Percentiles rank a stretch among this genome's conserved stretches.
Evolutionary conservation across 2,797 vertebrate genomes (phyloP).

Genomic region (Rhadinocentrus ornatus): DNA sequence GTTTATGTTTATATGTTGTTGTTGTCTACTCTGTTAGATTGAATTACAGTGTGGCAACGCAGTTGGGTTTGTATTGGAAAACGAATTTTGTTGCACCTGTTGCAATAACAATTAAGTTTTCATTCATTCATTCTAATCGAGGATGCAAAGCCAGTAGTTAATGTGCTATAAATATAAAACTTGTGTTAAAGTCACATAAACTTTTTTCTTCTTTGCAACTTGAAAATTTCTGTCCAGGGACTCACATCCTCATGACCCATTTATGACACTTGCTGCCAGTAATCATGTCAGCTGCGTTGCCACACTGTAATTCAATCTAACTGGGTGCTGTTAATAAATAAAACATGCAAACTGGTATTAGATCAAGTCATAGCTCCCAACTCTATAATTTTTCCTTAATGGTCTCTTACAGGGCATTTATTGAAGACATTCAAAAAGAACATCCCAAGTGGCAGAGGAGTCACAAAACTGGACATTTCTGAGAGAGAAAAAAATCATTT

Average conservation of each 20-base stretch:
- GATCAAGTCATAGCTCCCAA: conserved; percentile 35
- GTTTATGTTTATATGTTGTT: too few relatives aligned
- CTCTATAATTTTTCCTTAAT: conserved; percentile 53
- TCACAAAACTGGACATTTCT: conserved; percentile 26
- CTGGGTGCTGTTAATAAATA: conserved; percentile 51
- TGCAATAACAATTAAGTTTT: too few relatives aligned
- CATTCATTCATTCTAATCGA: too few relatives aligned
- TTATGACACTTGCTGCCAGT: conserved; percentile 46
- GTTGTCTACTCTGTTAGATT: too few relatives aligned
- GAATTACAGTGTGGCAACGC: too few relatives aligned
- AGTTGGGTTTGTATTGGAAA: too few relatives aligned
- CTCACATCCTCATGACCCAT: conserved; percentile 36
- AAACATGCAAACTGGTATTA: conserved; percentile 54
- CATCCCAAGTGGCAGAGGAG: conserved; percentile 25
- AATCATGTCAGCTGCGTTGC: conserved; percentile 33
- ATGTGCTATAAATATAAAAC: accelerated
- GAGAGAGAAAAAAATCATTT: conserved; percentile 15
- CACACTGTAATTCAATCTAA: conserved; percentile 38
- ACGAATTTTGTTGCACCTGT: too few relatives aligned
- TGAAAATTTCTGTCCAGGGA: background rate
- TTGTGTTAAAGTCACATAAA: background rate
- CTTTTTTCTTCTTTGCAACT: background rate
- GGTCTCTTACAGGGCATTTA: conserved; percentile 54
- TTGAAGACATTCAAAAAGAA: conserved; percentile 46
- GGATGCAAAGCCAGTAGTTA: too few relatives aligned